These are phyloP conservation scores for Syngnathus acus DNA, from an alignment of 2,797 vertebrate species.

Conservation along the genomic window DNA sequence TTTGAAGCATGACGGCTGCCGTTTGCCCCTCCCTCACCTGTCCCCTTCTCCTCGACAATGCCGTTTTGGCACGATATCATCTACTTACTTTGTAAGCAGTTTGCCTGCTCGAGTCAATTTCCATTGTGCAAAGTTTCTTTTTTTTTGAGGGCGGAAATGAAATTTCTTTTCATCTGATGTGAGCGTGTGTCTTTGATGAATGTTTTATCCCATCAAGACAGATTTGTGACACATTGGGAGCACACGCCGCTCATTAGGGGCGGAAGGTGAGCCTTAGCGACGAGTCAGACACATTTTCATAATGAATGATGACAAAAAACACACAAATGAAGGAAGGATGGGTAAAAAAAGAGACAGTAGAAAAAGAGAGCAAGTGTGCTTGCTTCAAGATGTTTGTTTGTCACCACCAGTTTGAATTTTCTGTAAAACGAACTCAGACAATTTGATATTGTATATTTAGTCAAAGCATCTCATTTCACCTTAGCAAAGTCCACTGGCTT, in stretches of 20 bases:
- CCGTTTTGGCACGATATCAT: neutral
- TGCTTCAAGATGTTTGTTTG: neutral
- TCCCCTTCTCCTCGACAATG: too few relatives aligned
- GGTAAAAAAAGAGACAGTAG: neutral
- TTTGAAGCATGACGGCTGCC: too few relatives aligned
- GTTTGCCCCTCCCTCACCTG: too few relatives aligned
- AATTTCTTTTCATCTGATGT: slow-evolving; percentile 1
- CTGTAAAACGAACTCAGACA: neutral
- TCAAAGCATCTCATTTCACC: too few relatives aligned
- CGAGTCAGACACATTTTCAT: neutral
- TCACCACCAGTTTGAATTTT: neutral
- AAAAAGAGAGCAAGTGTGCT: neutral
- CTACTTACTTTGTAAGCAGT: neutral
- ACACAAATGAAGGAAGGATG: neutral
- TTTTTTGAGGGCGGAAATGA: neutral
- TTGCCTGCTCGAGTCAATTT: neutral
- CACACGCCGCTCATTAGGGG: slow-evolving; percentile 51
- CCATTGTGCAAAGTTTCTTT: too few relatives aligned
- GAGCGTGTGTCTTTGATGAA: slow-evolving; percentile 36
- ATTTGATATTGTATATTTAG: too few relatives aligned
- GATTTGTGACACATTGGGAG: slow-evolving; percentile 58
- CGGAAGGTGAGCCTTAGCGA: slow-evolving; percentile 41
- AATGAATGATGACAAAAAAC: slow-evolving; percentile 6
- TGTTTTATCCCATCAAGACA: slow-evolving; percentile 53
- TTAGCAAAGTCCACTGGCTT: too few relatives aligned